These are phyloP conservation scores for Drosophila hamatofila DNA, from an alignment of 2,888 invertebrate species.

Conservation along the genomic window DNA sequence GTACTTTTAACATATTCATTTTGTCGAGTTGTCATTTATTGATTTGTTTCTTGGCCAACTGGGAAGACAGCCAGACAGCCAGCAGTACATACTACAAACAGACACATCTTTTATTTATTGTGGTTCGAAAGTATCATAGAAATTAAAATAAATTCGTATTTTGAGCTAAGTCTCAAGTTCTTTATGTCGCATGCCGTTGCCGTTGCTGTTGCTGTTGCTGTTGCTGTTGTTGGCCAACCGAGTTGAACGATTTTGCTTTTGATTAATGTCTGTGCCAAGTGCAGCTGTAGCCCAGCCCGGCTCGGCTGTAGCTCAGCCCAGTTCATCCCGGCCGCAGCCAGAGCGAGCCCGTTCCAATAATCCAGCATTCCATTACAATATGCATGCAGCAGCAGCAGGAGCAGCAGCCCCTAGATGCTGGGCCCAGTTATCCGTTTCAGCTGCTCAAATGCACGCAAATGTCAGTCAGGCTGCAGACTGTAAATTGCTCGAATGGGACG, in stretches of 20 bases:
- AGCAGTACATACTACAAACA: neutral
- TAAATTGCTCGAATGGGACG: slow-evolving; percentile 20
- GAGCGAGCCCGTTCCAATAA: slow-evolving; percentile 1
- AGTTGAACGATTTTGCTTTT: slow-evolving; percentile 29
- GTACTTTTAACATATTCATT: slow-evolving; percentile 11
- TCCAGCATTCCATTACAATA: slow-evolving; percentile 9
- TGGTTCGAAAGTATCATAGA: slow-evolving; percentile 15
- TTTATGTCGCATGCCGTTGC: slow-evolving; percentile 26
- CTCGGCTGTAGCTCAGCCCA: neutral
- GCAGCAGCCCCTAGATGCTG: neutral
- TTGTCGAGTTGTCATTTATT: slow-evolving; percentile 24
- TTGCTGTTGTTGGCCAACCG: slow-evolving; percentile 12
- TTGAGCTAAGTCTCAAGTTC: slow-evolving; percentile 3
- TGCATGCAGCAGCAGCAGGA: neutral
- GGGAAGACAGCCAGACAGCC: neutral
- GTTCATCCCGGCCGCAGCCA: neutral
- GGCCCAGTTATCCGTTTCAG: slow-evolving; percentile 15
- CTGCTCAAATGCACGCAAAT: slow-evolving; percentile 34
- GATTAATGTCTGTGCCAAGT: slow-evolving; percentile 39
- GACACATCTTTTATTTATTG: slow-evolving; percentile 26
- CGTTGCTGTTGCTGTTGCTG: neutral
- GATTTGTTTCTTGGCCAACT: slow-evolving; percentile 24
- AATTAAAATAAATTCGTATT: slow-evolving; percentile 42
- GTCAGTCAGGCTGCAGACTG: slow-evolving; percentile 28
- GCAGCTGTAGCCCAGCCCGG: slow-evolving; percentile 13